Evolutionary conservation across 2,888 invertebrate species (phyloP), one percentile per base, ranked within the genome.

Genomic region (Xylocampa areola): DNA sequence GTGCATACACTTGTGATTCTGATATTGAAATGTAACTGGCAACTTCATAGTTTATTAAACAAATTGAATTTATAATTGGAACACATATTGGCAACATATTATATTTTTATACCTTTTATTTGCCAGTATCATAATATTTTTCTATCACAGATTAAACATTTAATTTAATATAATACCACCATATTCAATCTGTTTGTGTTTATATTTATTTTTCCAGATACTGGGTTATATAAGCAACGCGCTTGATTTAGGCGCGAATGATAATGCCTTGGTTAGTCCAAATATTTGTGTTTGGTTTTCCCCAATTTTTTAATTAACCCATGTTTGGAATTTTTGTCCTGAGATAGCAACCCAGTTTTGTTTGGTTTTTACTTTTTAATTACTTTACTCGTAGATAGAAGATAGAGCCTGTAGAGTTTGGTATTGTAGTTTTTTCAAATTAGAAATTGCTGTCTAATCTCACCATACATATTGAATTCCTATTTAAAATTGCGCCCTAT

Each of bases 151-250:
- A 30, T 35, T 11, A 21, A 25, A 25, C 4, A 25, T 23, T 4
- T 23, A 23, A 7, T 7, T 23, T 23, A 5, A 5, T 23, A 7
- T 4, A 23, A n/a, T 27, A 19, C n/a, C 8, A 23, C 36, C 19
- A 37, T 45, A 62, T 16, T 45, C 33, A 62, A 30, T 30, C 25
- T 27, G 14, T 54, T 62, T 54, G 25, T 66, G 21, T 51, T 51
- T 59, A 41, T 16, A 39, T 54, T 58, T 54, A 49, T 57, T 82
- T 81, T 89, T 92, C 85, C 93, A 94, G 93, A 92, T 94, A 80
- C 80, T 94, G 71, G 85, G 87, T 81, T 94, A 89, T 85, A 82
- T 93, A 72, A 89, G 84, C 85, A 88, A 90, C 80, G 88, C 87
- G 57, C 85, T 92, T 78, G 90, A 92, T 80, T 73, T 89, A 78